Conservation (phyloP, 92 coral and sea anemone species). For the Desmophyllum pertusum region DNA sequence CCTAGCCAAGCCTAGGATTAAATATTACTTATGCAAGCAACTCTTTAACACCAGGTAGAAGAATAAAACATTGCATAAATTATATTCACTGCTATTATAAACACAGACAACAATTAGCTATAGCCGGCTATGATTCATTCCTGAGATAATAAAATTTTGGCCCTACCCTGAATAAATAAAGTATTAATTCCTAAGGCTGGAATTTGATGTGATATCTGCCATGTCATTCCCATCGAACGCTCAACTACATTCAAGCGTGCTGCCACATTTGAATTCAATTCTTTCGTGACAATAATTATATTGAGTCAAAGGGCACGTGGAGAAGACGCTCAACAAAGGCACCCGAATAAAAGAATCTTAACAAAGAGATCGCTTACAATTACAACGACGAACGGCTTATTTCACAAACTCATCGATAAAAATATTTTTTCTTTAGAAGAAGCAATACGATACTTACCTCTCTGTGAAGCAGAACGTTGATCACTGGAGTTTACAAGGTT, state of each 20-base stretch:
- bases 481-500: not conserved
- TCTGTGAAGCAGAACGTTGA: not conserved
- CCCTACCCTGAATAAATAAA: not conserved
- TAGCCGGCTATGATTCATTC: not conserved
- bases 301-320: conserved; percentile 42
- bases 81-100: no score
- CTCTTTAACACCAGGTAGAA: no score
- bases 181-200: not conserved
- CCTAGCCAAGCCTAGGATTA: no score
- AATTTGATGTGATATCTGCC: not conserved
- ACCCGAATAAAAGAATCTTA: conserved; percentile 13
- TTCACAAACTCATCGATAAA: not conserved
- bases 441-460: conserved; percentile 24
- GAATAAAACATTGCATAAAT: no score
- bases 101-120: no score
- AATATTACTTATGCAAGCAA: no score
- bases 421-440: not conserved
- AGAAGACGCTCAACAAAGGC: conserved; percentile 34
- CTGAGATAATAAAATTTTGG: not conserved
- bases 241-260: not conserved
- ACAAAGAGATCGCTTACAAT: conserved; percentile 21
- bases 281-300: conserved; percentile 8
- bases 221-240: not conserved
- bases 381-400: conserved; percentile 14
- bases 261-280: not conserved